Evolutionary conservation across 2,888 invertebrate genomes (phyloP).

Genomic region (Protonemura montana): DNA sequence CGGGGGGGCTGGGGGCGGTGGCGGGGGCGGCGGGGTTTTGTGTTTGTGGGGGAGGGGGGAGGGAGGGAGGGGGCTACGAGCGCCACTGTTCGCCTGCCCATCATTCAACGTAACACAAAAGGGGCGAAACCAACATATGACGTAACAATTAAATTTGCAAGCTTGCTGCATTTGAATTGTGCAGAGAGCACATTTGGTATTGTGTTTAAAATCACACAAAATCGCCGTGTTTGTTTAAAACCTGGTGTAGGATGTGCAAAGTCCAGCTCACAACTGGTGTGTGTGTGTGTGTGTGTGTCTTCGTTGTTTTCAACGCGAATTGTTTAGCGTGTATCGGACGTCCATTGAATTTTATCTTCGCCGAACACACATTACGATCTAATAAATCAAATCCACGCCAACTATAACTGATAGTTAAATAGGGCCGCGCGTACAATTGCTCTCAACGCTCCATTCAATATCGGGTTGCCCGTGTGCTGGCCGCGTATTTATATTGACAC

Average conservation of each 20-base stretch:
- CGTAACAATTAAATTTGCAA: conserved; percentile 10
- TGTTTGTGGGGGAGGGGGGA: background rate
- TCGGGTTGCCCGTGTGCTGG: background rate
- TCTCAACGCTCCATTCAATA: background rate
- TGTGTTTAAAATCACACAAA: background rate
- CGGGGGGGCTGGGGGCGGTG: background rate
- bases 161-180: conserved; percentile 15
- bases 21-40: background rate
- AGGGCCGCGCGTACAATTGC: background rate
- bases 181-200: background rate
- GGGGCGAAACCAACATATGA: conserved; percentile 32
- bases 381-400: background rate
- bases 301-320: background rate
- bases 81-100: conserved; percentile 34
- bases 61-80: conserved; percentile 7
- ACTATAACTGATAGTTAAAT: background rate
- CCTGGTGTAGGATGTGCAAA: background rate
- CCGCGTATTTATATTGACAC: background rate
- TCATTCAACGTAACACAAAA: conserved; percentile 40
- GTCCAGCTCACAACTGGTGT: background rate
- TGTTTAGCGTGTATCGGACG: background rate
- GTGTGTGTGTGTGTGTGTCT: background rate
- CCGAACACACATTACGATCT: background rate
- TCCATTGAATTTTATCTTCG: background rate
- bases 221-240: background rate